Base-by-base conservation (phyloP, 92 coral and sea anemone genomes). In the Zoanthus sansibaricus region DNA sequence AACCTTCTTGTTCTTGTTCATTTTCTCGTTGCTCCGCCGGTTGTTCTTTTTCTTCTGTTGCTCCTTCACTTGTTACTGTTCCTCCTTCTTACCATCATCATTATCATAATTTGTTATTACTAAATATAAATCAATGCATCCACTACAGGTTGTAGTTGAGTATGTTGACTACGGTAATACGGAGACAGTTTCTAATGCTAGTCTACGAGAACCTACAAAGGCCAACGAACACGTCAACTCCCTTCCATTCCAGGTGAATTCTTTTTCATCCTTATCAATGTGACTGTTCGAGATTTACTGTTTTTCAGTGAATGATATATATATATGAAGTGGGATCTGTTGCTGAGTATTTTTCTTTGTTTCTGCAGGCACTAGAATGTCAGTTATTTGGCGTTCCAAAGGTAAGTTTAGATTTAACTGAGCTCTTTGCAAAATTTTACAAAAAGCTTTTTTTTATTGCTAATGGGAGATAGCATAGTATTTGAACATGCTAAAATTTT, bases 101-200 rank as follows among this genome's bases (percentile, higher is more conserved):
- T 37, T 1, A 37, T 37, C 42, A 37, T 37, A 37, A 37, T 76
- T 52, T 84, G 13, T 52, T 17, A 62, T 2, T 15, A 42, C 48
- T 51, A 55, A n/a, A 14, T 18, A 16, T 30, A 10, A 49, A 7
- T 49, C 55, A 7, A 7, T 7, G 0, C 0, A 49, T 11, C 15
- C 71, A 17, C 7, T 44, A 17, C 69, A 93, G 96, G 95, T 94
- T 11, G 92, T 93, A 70, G 98, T 96, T 1, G 92, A 93, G 82
- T 96, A 89, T 80, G 98, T 96, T 10, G 98, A 96, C 82, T 96
- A 91, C 55, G 98, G 98, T 16, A 93, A 96, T 76, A 86, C 84
- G 7, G 98, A 96, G 82, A 72, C 77, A 0, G 76, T 96, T n/a
- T 87, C 93, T 4, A 45, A 82, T 31, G 82, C 98, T 4, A 92